Base-by-base conservation (phyloP, 2,797 vertebrate genomes). In the Bucorvus abyssinicus region DNA sequence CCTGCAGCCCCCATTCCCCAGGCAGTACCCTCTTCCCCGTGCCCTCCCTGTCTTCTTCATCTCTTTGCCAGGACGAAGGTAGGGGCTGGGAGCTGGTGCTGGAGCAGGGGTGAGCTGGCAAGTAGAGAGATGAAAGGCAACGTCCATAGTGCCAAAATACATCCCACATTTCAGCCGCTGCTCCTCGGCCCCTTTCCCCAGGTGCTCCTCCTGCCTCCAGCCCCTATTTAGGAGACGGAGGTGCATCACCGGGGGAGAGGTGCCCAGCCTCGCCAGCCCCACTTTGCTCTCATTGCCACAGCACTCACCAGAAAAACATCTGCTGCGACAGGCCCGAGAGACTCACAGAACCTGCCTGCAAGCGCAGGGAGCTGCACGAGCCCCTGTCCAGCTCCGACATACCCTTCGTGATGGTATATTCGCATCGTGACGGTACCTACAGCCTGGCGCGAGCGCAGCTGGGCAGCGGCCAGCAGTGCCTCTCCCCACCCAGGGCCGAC, bases 251-350 rank as follows among this genome's bases (percentile, higher is more conserved):
- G 10, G 8, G 13, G 16, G 13, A 47, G 38, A 12, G n/a, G 44
- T 18, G n/a, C 29, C 29, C 32, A 87, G 29, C 29, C 29, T 81
- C 0, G 0, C 13, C 4, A 7, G 68, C 26, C 38, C 22, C 1
- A 5, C n/a, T 70, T 77, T 1, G 2, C 44, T 59, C n/a, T 75
- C 20, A 12, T 38, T 18, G 20, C 57, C 59, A 42, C 36, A 55
- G 40, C 4, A 14, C 47, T 64, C 57, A 8, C 42, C 14, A 17
- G 22, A 22, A 45, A 86, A 74, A 64, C 20, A 75, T 17, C 45
- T 56, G 16, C 56, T 83, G 38, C 69, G 44, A 10, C 0, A 6
- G 27, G 10, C 26, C 9, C 1, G 23, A 84, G 70, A 61, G 22
- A 73, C 45, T 63, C 64, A 6, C 3, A 7, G 24, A 63, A 56